These are phyloP conservation scores for Lithophane socia DNA, from an alignment of 2,888 invertebrate species.

Conservation along the genomic window DNA sequence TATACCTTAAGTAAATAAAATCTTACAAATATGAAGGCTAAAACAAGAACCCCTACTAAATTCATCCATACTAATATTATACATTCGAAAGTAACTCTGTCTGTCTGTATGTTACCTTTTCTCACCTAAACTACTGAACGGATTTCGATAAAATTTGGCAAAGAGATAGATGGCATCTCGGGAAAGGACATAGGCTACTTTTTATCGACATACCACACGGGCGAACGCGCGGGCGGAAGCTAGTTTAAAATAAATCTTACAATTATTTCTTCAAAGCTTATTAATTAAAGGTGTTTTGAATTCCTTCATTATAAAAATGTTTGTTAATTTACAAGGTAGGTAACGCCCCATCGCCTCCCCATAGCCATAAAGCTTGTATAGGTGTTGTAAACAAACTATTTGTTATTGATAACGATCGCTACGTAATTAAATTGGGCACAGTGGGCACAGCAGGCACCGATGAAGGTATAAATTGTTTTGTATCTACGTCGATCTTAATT, in stretches of 20 bases:
- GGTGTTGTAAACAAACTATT: conserved; percentile 64
- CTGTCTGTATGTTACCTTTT: too few species aligned
- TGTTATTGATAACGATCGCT: conserved; percentile 65
- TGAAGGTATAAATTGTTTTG: conserved; percentile 70
- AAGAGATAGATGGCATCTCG: too few species aligned
- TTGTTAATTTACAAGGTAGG: conserved; percentile 13
- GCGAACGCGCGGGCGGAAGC: too few species aligned
- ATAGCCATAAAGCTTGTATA: conserved; percentile 44
- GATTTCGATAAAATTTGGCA: too few species aligned
- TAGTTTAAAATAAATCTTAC: not conserved
- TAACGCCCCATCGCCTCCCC: conserved; percentile 7
- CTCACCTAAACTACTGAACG: too few species aligned
- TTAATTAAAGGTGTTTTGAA: not conserved
- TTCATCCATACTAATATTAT: too few species aligned
- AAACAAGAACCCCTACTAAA: not conserved
- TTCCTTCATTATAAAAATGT: not conserved
- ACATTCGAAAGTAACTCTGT: too few species aligned
- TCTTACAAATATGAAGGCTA: not conserved
- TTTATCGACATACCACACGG: too few species aligned
- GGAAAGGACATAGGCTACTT: too few species aligned
- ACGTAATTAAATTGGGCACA: conserved; percentile 67
- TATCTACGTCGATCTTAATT: conserved; percentile 69
- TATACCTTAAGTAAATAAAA: not conserved
- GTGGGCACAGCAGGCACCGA: conserved; percentile 60
- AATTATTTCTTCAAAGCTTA: not conserved